These are phyloP conservation scores for Pseudomyrmex cubaensis DNA, from an alignment of 1,140 invertebrate genomes.

Conservation along the genomic window DNA sequence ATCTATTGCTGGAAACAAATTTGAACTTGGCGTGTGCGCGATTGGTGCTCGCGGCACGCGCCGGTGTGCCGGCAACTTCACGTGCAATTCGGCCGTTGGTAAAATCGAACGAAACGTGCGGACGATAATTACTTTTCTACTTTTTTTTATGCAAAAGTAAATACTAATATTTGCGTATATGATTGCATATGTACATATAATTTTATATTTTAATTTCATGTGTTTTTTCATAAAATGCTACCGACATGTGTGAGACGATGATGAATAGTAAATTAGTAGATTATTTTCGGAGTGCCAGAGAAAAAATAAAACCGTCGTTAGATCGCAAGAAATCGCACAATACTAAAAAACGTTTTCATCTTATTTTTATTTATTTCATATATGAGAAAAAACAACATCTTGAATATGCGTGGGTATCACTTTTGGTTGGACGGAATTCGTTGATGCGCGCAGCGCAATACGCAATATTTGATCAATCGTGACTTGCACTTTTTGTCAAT, in stretches of 20 bases:
- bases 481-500: background rate
- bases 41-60: background rate
- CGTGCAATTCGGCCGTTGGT: constrained; percentile 5
- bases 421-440: background rate
- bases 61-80: constrained; percentile 2
- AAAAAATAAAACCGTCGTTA: no score
- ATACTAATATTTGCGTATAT: background rate
- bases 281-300: no score
- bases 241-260: no score
- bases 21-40: background rate
- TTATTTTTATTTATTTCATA: background rate
- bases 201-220: no score
- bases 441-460: background rate
- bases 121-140: background rate
- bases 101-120: constrained; percentile 19
- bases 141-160: background rate
- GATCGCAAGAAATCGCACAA: no score
- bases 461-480: background rate
- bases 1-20: constrained; percentile 11
- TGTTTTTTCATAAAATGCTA: no score
- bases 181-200: background rate
- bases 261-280: no score
- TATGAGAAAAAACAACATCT: background rate
- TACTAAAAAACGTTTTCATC: background rate
- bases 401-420: background rate